phyloP scores from a whole-genome alignment of 2,888 invertebrate species.

The Branchellion lobata region DNA sequence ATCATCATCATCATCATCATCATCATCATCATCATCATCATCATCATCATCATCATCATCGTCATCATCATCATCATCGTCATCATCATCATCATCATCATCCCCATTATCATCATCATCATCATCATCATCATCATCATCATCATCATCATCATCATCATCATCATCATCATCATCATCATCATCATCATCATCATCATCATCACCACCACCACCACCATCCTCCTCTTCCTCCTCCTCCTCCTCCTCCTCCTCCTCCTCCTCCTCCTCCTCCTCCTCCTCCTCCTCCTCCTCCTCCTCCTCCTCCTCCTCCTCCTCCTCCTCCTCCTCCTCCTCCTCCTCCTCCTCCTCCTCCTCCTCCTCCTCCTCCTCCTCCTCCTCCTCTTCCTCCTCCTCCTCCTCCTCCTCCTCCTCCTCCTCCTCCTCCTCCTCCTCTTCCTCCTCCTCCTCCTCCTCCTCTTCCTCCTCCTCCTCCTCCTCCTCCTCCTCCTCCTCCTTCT shows the following conservation, averaged over 20 bases:
- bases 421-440: conserved; percentile 55
- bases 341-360: conserved; percentile 58
- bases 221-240: neutral
- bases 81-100: neutral
- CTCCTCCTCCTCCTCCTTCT: neutral
- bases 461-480: conserved; percentile 10
- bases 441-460: conserved; percentile 57
- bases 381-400: conserved; percentile 54
- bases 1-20: conserved; percentile 32
- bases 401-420: conserved; percentile 59
- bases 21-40: conserved; percentile 22
- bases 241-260: conserved; percentile 3
- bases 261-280: neutral
- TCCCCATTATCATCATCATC: neutral
- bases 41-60: conserved; percentile 24
- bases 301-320: conserved; percentile 48
- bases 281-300: conserved; percentile 15
- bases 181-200: conserved; percentile 1
- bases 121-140: neutral
- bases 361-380: conserved; percentile 58
- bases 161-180: neutral
- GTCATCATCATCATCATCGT: conserved; percentile 6
- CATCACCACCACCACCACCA: neutral
- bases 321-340: conserved; percentile 55
- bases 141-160: neutral